A percentile compares a stretch with the other conserved stretches of the same genome.
Evolutionary conservation across 2,888 invertebrate genomes (phyloP).

Genomic region (Mantis religiosa): DNA sequence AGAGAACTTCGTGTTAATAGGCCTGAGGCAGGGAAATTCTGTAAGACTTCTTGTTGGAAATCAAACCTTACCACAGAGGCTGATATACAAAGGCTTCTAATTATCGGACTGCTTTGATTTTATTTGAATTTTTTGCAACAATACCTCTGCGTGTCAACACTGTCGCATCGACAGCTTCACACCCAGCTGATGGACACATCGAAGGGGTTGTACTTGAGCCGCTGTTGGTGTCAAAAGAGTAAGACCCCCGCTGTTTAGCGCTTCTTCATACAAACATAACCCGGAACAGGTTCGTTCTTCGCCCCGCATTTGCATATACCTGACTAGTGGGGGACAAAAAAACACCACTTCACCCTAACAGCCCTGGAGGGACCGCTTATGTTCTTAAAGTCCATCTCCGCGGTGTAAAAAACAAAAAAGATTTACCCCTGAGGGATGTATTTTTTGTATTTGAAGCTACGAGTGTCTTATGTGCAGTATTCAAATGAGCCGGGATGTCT

Average conservation of each 20-base stretch:
- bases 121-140: no score
- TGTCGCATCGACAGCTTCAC: no score
- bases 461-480: constrained; percentile 23
- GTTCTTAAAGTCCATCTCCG: constrained; percentile 23
- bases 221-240: background rate
- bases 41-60: no score
- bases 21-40: no score
- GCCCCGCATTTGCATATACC: constrained; percentile 10
- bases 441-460: constrained; percentile 25
- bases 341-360: background rate
- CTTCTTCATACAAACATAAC: background rate
- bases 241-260: background rate
- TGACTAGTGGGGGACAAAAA: background rate
- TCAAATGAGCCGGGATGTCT: constrained; percentile 25
- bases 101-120: no score
- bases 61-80: no score
- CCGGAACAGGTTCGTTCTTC: background rate
- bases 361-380: constrained; percentile 19
- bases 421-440: background rate
- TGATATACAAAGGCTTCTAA: no score
- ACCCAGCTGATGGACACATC: no score
- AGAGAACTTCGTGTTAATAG: no score
- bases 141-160: no score
- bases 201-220: background rate
- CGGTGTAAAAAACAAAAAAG: constrained; percentile 2